Conservation (phyloP, 2,113 vertebrate species). For the Xenus cinereus region DNA sequence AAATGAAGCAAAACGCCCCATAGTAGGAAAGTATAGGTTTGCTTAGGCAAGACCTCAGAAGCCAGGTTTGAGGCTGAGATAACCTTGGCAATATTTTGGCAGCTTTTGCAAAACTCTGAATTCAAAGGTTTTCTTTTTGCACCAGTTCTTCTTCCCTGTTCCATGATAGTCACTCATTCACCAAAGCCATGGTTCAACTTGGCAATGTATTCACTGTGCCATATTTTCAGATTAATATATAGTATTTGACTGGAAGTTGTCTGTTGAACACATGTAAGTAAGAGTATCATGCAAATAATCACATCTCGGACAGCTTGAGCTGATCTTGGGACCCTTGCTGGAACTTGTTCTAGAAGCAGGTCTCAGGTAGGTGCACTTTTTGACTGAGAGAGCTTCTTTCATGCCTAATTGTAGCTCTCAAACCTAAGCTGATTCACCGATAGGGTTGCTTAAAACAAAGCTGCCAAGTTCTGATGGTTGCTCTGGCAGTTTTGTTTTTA, state of each 20-base stretch:
- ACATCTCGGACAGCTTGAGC: background rate
- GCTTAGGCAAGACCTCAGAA: background rate
- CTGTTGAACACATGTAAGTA: background rate
- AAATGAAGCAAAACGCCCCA: background rate
- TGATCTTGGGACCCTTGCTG: background rate
- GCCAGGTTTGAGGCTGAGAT: background rate
- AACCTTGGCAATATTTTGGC: background rate
- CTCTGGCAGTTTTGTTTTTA: background rate
- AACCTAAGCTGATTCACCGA: background rate
- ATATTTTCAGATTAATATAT: background rate
- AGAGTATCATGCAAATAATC: background rate
- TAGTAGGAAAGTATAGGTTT: background rate
- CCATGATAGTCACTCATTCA: background rate
- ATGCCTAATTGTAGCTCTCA: background rate
- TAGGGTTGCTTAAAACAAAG: background rate
- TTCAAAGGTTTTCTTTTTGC: background rate
- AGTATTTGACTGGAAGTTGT: background rate
- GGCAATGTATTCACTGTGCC: background rate
- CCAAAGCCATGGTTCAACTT: background rate
- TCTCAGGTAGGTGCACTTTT: background rate
- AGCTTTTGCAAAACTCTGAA: background rate
- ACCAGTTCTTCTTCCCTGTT: background rate
- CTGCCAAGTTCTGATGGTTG: background rate
- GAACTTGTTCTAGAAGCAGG: background rate
- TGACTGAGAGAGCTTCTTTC: background rate